These are phyloP conservation scores for Selenia dentaria DNA, from an alignment of 2,888 invertebrate genomes.

Conservation along the genomic window DNA sequence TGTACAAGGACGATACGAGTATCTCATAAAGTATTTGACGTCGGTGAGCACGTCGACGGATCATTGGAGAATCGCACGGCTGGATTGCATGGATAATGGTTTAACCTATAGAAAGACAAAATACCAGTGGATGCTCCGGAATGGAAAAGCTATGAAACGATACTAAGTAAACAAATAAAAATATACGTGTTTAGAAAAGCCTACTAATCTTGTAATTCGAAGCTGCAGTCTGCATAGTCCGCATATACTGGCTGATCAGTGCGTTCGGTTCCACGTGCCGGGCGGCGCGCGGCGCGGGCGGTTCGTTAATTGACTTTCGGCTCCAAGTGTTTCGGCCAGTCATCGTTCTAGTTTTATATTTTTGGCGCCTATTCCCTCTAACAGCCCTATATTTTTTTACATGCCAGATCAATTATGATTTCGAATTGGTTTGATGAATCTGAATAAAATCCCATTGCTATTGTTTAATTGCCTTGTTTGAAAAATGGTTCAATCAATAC, in stretches of 20 bases:
- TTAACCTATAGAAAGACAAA: too few species aligned
- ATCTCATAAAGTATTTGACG: too few species aligned
- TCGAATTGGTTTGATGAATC: conserved; percentile 83
- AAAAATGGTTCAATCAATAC: conserved; percentile 74
- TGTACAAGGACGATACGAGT: too few species aligned
- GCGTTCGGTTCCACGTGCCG: conserved; percentile 64
- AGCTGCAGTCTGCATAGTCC: conserved; percentile 4
- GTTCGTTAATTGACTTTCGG: conserved; percentile 79
- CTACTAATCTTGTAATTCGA: too few species aligned
- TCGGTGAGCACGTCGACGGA: too few species aligned
- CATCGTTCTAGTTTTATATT: conserved; percentile 81
- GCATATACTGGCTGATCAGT: conserved; percentile 37
- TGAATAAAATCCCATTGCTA: conserved; percentile 82
- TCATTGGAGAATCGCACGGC: too few species aligned
- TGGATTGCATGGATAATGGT: too few species aligned
- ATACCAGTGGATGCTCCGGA: too few species aligned
- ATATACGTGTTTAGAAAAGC: too few species aligned
- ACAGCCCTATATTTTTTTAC: conserved; percentile 80
- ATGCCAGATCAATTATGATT: conserved; percentile 82
- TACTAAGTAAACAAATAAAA: too few species aligned
- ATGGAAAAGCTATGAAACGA: not conserved
- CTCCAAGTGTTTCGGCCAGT: conserved; percentile 76
- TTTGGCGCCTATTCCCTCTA: conserved; percentile 80
- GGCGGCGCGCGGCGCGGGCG: conserved; percentile 34
- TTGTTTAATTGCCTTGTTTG: conserved; percentile 81